Percentiles rank a stretch among this genome's conserved stretches.
These are phyloP conservation scores for Rhea americana DNA, from an alignment of 2,113 vertebrate species.

Conservation along the genomic window DNA sequence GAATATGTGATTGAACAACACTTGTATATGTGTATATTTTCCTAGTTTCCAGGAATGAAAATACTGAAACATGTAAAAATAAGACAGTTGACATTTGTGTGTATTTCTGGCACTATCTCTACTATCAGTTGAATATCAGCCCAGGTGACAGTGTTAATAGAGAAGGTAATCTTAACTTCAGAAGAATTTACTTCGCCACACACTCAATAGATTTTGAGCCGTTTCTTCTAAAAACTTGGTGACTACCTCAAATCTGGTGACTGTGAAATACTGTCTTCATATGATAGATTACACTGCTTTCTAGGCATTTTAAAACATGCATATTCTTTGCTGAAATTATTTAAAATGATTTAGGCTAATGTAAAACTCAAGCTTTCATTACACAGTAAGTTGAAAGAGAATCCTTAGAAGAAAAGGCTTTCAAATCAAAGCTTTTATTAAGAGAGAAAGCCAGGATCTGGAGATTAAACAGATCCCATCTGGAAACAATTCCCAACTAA, in stretches of 20 bases:
- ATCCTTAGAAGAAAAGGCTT: not conserved
- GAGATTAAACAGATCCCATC: not conserved
- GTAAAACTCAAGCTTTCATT: not conserved
- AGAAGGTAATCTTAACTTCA: not conserved
- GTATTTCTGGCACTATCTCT: not conserved
- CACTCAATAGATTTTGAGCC: not conserved
- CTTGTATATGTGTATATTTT: not conserved
- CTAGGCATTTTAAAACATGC: not conserved
- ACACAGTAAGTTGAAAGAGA: not conserved
- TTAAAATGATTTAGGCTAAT: not conserved
- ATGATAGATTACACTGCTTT: not conserved
- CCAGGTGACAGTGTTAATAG: not conserved
- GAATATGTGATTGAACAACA: not conserved
- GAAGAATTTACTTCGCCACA: not conserved
- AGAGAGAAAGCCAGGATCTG: not conserved
- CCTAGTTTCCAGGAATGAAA: not conserved
- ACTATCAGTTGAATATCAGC: not conserved
- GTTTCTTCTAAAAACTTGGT: not conserved
- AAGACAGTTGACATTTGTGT: not conserved
- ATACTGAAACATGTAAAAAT: not conserved
- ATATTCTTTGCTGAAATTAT: not conserved
- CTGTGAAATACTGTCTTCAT: not conserved
- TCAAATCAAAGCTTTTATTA: not conserved
- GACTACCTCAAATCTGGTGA: not conserved
- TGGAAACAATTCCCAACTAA: not conserved